These are phyloP conservation scores for Alouatta palliata DNA, from an alignment of 2,113 vertebrate genomes.

Conservation along the genomic window DNA sequence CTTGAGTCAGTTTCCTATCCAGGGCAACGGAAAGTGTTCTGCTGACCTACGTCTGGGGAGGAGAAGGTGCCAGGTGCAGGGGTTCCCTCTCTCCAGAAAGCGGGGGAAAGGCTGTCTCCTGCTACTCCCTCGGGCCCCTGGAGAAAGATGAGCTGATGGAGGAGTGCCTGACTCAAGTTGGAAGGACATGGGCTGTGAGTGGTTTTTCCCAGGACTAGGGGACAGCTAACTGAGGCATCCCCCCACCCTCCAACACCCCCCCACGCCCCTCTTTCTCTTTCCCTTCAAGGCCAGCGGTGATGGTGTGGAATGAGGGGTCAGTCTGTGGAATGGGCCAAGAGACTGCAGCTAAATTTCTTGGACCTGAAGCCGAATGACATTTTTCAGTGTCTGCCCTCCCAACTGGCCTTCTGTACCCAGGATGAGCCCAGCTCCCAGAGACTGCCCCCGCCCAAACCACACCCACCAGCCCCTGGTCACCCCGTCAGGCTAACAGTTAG, in stretches of 20 bases:
- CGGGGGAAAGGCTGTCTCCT: neutral
- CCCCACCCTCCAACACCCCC: neutral
- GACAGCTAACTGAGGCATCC: neutral
- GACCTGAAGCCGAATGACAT: neutral
- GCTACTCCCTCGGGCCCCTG: fast-evolving
- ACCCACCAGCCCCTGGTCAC: neutral
- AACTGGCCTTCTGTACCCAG: neutral
- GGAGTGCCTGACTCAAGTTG: no score
- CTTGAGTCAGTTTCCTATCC: neutral
- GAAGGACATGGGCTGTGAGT: neutral
- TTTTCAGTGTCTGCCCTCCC: neutral
- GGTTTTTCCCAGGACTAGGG: neutral
- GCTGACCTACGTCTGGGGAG: neutral
- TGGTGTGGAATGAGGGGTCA: neutral
- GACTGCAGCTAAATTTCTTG: neutral
- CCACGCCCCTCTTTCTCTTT: neutral
- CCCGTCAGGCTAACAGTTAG: neutral
- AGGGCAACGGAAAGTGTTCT: neutral
- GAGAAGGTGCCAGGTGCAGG: neutral
- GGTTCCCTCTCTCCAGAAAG: neutral
- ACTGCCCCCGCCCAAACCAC: neutral
- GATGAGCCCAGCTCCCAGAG: neutral
- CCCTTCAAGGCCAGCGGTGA: neutral
- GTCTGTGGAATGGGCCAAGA: neutral
- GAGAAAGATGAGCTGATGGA: neutral